Evolutionary conservation across 1,140 invertebrate species (phyloP).

Genomic region (Drosophila yakuba): DNA sequence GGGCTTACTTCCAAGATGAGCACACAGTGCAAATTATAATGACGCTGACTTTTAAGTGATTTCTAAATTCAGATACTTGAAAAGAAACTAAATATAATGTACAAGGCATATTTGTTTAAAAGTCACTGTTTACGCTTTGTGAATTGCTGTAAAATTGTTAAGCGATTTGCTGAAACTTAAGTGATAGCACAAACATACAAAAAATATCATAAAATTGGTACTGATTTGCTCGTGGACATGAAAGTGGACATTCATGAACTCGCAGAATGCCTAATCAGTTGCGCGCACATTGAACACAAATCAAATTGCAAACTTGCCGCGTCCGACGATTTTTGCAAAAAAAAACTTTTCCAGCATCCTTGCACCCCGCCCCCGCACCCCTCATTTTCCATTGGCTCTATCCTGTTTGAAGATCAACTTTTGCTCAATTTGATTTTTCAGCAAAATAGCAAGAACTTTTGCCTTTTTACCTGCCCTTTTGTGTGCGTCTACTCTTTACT

Average conservation of each 20-base stretch:
- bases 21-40: slow-evolving; percentile 22
- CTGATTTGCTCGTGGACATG: too few species aligned
- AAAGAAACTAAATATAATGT: background rate
- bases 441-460: slow-evolving; percentile 60
- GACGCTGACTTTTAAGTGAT: background rate
- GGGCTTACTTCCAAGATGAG: slow-evolving; percentile 26
- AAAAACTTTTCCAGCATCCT: slow-evolving; percentile 20
- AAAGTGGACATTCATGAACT: slow-evolving; percentile 59
- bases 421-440: slow-evolving; percentile 82
- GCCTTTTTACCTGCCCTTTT: slow-evolving; percentile 73
- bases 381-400: slow-evolving; percentile 24
- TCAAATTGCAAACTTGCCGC: slow-evolving; percentile 82
- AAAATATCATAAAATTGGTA: too few species aligned
- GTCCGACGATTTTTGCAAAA: slow-evolving; percentile 45
- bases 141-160: too few species aligned
- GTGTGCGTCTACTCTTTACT: slow-evolving; percentile 47
- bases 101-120: too few species aligned
- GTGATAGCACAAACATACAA: background rate
- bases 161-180: too few species aligned
- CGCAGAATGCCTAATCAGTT: slow-evolving; percentile 79
- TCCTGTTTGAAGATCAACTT: slow-evolving; percentile 65
- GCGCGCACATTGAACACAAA: slow-evolving; percentile 76
- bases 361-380: background rate
- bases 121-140: too few species aligned
- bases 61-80: background rate